Evolutionary conservation across 2,113 vertebrate genomes (phyloP).

Genomic region (Setophaga petechia): DNA sequence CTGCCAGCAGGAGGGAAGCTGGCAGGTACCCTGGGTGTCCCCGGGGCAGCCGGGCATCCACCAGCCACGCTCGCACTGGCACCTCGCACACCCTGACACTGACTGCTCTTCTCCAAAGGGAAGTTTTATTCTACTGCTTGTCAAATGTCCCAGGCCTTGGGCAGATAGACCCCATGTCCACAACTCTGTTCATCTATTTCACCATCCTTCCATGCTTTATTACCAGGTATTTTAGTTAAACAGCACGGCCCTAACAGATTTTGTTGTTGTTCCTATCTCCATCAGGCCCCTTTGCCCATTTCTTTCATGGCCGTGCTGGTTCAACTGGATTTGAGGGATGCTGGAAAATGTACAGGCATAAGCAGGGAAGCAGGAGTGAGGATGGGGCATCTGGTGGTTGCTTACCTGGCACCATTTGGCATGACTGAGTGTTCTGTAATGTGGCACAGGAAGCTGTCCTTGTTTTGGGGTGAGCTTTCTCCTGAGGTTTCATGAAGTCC

Average conservation of each 20-base stretch:
- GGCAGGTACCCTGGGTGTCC: not conserved
- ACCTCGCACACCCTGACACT: accelerated
- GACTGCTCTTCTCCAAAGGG: not conserved
- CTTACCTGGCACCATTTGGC: not conserved
- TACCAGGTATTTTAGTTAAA: not conserved
- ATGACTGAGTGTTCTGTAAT: not conserved
- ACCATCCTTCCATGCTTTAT: not conserved
- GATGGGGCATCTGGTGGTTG: not conserved
- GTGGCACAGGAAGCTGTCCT: not conserved
- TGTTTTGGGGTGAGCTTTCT: not conserved
- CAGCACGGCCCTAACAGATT: not conserved
- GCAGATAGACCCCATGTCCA: not conserved
- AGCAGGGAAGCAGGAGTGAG: not conserved
- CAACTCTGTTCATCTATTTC: not conserved
- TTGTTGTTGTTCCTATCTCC: not conserved
- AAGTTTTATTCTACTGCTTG: not conserved
- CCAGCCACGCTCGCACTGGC: accelerated
- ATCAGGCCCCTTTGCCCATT: not conserved
- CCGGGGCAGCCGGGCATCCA: accelerated
- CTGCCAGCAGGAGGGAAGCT: not conserved
- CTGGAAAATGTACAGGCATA: not conserved
- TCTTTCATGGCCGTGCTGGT: not conserved
- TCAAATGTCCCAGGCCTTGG: not conserved
- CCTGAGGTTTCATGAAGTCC: not conserved
- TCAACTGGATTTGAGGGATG: not conserved